Evolutionary conservation across 2,113 vertebrate species (phyloP).

Genomic region (Cavia porcellus): DNA sequence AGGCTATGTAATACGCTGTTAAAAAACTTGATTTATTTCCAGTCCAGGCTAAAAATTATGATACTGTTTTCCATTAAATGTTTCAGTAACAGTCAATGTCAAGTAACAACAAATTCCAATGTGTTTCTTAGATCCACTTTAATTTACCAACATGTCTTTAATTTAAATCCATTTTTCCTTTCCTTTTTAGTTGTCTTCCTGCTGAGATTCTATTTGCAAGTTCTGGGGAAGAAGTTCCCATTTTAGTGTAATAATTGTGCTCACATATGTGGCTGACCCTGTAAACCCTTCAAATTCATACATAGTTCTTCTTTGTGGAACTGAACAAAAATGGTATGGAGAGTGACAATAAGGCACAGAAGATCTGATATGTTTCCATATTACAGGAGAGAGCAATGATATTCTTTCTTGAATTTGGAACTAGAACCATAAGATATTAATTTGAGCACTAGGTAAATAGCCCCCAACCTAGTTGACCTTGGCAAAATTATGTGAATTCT

Average conservation of each 20-base stretch:
- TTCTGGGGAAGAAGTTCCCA: conserved; percentile 50
- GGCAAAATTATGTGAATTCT: background rate
- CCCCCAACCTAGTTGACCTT: background rate
- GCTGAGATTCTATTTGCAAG: conserved; percentile 14
- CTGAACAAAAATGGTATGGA: background rate
- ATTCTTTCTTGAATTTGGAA: background rate
- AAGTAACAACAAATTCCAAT: background rate
- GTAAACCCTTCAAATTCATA: conserved; percentile 45
- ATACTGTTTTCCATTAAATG: background rate
- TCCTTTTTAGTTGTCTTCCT: background rate
- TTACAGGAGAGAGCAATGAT: background rate
- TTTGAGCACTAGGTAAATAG: background rate
- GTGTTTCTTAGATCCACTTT: conserved; percentile 42
- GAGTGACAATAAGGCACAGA: background rate
- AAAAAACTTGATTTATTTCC: conserved; percentile 22
- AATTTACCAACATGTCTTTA: conserved; percentile 55
- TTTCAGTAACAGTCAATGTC: conserved; percentile 13
- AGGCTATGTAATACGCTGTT: background rate
- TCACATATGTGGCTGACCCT: background rate
- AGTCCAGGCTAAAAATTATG: conserved; percentile 16
- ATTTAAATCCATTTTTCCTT: background rate
- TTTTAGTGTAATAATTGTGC: background rate
- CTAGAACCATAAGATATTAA: background rate
- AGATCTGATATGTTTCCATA: background rate
- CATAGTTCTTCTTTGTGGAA: background rate